Evolutionary conservation across 64 coral and sea anemone genomes (phyloP), one percentile per base, ranked within the genome.

Genomic region (Exaiptasia diaphana): DNA sequence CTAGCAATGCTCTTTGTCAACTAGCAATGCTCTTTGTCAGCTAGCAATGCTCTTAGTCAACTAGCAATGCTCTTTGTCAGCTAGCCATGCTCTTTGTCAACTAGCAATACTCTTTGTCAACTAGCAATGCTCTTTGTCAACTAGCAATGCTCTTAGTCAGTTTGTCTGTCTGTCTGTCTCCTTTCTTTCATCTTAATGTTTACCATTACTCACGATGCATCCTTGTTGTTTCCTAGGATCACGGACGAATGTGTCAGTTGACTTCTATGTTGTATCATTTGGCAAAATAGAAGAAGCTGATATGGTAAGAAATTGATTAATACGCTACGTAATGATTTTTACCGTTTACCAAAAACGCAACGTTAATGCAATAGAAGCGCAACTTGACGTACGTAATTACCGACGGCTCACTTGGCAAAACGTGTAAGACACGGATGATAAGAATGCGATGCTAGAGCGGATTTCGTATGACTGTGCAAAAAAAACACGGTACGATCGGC

Each of bases 281-380:
- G 90, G 82, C 11, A 92, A 87, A 18, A 92, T 92, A 23, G 78
- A 75, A 64, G 90, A 92, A 34, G 83, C 82, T 12, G 75, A 92
- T 37, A 86, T 92, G 90, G 90, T 92, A 68, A 18, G 90, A 60
- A 45, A 18, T 35, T 68, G 14, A 30, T 70, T 41, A 9, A 37
- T 40, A 31, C 23, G 10, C 0, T n/a, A 52, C 10, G 49, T n/a
- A 52, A 10, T n/a, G n/a, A 52, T n/a, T 12, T n/a, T 52, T 52
- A 52, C 49, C 49, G n/a, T 52, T 12, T 52, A 10, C 10, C 10
- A 52, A 52, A 12, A 10, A 52, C 49, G 10, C 49, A 12, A 12
- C 49, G 10, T 52, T 10, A 12, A 10, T 12, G 49, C 49, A 12
- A 12, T n/a, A n/a, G 10, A 12, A 52, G 10, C n/a, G 49, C n/a